These are phyloP conservation scores for Mesorhabditis spiculigera DNA, from an alignment of 2,888 invertebrate genomes.

Conservation along the genomic window DNA sequence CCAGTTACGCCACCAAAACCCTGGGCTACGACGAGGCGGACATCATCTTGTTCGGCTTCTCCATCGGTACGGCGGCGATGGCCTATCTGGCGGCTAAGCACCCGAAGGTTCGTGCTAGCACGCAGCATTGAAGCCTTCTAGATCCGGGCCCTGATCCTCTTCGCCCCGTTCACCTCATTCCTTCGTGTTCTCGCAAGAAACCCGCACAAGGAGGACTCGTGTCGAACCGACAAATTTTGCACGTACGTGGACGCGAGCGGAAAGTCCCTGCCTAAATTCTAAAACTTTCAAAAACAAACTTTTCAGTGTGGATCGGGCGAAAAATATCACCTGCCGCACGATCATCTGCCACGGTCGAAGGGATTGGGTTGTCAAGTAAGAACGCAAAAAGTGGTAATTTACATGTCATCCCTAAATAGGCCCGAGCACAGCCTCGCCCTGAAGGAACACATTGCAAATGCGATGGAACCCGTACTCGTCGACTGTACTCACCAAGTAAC, in stretches of 20 bases:
- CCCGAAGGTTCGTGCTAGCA: slow-evolving; percentile 22
- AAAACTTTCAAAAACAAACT: neutral
- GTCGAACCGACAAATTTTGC: slow-evolving; percentile 13
- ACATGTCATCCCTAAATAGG: slow-evolving; percentile 6
- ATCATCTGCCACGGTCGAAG: slow-evolving; percentile 34
- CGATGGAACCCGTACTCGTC: neutral
- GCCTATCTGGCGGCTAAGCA: slow-evolving; percentile 9
- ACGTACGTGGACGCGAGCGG: slow-evolving; percentile 1
- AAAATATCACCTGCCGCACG: slow-evolving; percentile 26
- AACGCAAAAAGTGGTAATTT: neutral
- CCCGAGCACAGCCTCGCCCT: slow-evolving; percentile 23
- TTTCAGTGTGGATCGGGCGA: slow-evolving; percentile 29
- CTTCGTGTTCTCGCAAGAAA: slow-evolving; percentile 19
- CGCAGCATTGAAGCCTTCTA: slow-evolving; percentile 12
- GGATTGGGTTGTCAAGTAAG: slow-evolving; percentile 24
- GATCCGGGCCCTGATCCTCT: slow-evolving; percentile 30
- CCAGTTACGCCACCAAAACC: slow-evolving; percentile 22
- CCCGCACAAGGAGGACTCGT: slow-evolving; percentile 14
- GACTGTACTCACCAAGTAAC: neutral
- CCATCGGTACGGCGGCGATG: slow-evolving; percentile 15
- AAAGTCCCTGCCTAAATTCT: neutral
- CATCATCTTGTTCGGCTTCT: slow-evolving; percentile 36
- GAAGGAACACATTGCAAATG: slow-evolving; percentile 17
- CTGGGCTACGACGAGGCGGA: slow-evolving; percentile 26
- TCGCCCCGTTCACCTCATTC: slow-evolving; percentile 42